These are phyloP conservation scores for Tinamus guttatus DNA, from an alignment of 2,113 vertebrate genomes.

Conservation along the genomic window DNA sequence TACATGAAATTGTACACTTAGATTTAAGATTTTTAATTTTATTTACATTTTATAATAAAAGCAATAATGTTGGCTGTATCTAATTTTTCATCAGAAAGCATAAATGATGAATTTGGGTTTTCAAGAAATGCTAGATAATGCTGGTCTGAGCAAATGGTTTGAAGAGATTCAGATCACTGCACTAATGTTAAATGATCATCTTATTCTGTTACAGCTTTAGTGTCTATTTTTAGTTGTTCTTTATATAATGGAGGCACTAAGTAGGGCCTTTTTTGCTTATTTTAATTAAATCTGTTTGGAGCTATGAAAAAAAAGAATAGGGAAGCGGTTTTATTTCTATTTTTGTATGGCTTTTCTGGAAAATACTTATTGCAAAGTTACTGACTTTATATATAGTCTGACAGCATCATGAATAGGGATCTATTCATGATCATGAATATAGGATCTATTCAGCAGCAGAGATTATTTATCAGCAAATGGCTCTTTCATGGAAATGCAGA, in stretches of 20 bases:
- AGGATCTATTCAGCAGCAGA: too few relatives aligned
- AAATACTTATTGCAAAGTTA: not conserved
- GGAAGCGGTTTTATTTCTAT: not conserved
- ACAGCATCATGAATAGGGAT: not conserved
- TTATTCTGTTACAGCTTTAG: not conserved
- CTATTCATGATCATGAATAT: too few relatives aligned
- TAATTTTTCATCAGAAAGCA: conserved; percentile 7
- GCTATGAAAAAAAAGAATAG: not conserved
- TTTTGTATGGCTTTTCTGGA: not conserved
- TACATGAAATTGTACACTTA: not conserved
- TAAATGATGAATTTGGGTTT: not conserved
- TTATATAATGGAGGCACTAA: not conserved
- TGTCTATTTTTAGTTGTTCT: conserved; percentile 11
- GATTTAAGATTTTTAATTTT: conserved; percentile 22
- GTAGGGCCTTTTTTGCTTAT: not conserved
- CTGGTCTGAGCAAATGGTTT: not conserved
- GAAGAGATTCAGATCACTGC: not conserved
- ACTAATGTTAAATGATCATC: not conserved
- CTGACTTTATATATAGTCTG: not conserved
- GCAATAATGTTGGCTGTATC: not conserved
- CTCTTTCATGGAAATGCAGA: accelerated
- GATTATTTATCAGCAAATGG: not conserved
- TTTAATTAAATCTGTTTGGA: conserved; percentile 42
- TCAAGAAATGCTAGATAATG: not conserved
- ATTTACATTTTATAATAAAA: conserved; percentile 78